These are phyloP conservation scores for Parnassius orleans DNA, from an alignment of 2,888 invertebrate genomes.

Conservation along the genomic window DNA sequence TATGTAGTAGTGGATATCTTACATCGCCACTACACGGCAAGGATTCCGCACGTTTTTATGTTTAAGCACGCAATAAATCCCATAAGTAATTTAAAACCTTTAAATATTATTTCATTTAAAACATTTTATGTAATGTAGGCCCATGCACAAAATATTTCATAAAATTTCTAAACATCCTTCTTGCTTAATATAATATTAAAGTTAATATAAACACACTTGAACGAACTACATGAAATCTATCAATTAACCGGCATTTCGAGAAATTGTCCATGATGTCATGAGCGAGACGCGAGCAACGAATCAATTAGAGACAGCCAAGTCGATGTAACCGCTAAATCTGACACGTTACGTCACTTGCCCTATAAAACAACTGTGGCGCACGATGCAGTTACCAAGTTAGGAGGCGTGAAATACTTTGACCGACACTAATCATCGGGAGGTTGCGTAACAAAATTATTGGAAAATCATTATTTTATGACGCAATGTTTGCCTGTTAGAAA, in stretches of 20 bases:
- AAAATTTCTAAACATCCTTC: too few species aligned
- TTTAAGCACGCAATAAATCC: too few species aligned
- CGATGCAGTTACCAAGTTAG: conserved; percentile 8
- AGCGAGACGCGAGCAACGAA: conserved; percentile 23
- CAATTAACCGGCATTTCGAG: not conserved
- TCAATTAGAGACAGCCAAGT: conserved; percentile 24
- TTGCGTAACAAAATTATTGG: conserved; percentile 2
- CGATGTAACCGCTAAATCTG: conserved; percentile 19
- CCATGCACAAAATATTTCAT: too few species aligned
- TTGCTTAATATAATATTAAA: too few species aligned
- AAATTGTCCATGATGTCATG: conserved; percentile 19
- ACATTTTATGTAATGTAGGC: too few species aligned
- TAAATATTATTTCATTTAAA: too few species aligned
- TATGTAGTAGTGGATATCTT: too few species aligned
- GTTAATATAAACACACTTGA: not conserved
- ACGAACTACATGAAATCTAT: conserved; percentile 11
- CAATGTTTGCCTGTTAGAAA: not conserved
- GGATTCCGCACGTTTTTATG: too few species aligned
- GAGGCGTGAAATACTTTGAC: conserved; percentile 16
- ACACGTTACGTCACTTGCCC: conserved; percentile 23
- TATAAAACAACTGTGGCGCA: conserved; percentile 14
- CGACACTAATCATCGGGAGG: conserved; percentile 10
- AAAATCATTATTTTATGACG: not conserved
- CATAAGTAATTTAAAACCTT: too few species aligned
- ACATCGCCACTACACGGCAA: too few species aligned